Percentiles rank a stretch among this genome's conserved stretches.
These are phyloP conservation scores for Vicugna pacos DNA, from an alignment of 2,113 vertebrate species.

Conservation along the genomic window DNA sequence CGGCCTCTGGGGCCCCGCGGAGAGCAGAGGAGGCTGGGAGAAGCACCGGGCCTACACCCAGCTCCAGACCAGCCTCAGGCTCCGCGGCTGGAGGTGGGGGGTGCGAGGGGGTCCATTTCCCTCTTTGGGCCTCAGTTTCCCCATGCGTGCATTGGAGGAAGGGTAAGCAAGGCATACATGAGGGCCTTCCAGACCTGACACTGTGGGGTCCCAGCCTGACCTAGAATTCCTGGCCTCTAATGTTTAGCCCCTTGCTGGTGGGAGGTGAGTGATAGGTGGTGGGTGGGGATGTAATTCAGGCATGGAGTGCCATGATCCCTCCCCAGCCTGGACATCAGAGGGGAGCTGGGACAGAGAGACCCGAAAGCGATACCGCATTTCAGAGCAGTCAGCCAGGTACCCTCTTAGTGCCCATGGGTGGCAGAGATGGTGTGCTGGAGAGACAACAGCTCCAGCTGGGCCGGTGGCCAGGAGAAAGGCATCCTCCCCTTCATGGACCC, in stretches of 20 bases:
- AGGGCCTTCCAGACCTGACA: neutral
- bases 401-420: neutral
- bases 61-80: neutral
- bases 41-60: neutral
- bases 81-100: neutral
- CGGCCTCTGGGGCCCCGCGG: neutral
- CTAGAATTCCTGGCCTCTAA: neutral
- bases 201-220: neutral
- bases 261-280: neutral
- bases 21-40: slow-evolving; percentile 25
- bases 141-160: neutral
- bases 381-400: neutral
- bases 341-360: neutral
- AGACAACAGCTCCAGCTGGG: neutral
- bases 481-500: neutral
- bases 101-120: neutral
- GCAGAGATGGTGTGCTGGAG: neutral
- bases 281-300: neutral
- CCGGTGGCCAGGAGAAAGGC: fast-evolving
- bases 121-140: slow-evolving; percentile 20
- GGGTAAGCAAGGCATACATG: neutral
- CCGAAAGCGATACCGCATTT: neutral
- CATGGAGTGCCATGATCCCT: neutral
- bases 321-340: neutral
- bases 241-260: neutral